Percentiles rank a stretch among this genome's conserved stretches.
These are phyloP conservation scores for Hirtodrosophila duncani DNA, from an alignment of 2,888 invertebrate genomes.

Conservation along the genomic window DNA sequence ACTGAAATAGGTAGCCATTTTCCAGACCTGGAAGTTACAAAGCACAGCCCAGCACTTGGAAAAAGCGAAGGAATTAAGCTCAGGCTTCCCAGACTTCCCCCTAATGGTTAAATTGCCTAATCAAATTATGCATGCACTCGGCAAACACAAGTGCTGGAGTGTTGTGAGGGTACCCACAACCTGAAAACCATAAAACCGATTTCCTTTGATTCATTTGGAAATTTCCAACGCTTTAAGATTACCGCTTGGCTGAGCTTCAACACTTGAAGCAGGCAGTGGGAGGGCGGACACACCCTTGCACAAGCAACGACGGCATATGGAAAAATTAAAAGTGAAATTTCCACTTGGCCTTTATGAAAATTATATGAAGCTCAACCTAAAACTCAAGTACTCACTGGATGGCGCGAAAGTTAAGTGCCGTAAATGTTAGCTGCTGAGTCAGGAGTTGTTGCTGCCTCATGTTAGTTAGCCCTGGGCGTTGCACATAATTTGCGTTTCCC, in stretches of 20 bases:
- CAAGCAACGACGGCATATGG: slow-evolving; percentile 47
- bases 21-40: too few species aligned
- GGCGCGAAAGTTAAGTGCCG: slow-evolving; percentile 54
- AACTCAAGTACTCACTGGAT: slow-evolving; percentile 11
- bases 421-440: slow-evolving; percentile 37
- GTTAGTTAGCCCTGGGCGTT: slow-evolving; percentile 32
- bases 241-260: too few species aligned
- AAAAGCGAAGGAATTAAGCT: too few species aligned
- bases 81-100: too few species aligned
- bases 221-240: slow-evolving; percentile 14
- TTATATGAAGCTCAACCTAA: slow-evolving; percentile 54
- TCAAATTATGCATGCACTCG: too few species aligned
- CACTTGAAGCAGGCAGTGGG: too few species aligned
- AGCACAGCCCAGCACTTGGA: too few species aligned
- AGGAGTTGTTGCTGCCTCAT: slow-evolving; percentile 16
- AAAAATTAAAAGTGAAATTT: slow-evolving; percentile 47
- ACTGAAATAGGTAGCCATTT: too few species aligned
- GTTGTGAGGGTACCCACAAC: background rate
- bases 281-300: background rate
- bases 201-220: slow-evolving; percentile 19
- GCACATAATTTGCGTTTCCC: slow-evolving; percentile 35
- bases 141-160: too few species aligned
- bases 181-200: slow-evolving; percentile 6
- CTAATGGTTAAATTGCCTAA: slow-evolving; percentile 27
- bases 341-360: slow-evolving; percentile 65